phyloP scores from a whole-genome alignment of 2,888 invertebrate species.

The Diloba caeruleocephala region DNA sequence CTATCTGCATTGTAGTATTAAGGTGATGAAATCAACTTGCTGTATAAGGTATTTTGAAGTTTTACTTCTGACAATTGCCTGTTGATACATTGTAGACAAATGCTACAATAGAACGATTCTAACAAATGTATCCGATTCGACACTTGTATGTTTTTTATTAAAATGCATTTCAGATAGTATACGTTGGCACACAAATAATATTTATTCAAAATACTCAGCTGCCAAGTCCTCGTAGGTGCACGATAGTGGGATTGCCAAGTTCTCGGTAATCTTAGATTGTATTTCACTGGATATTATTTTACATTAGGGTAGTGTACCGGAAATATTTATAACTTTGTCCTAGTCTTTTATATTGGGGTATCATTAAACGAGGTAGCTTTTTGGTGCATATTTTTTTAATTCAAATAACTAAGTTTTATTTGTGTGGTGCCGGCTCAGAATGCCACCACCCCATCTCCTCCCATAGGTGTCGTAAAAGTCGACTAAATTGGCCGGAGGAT shows the following conservation, averaged over 20 bases:
- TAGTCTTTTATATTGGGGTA: too few species aligned
- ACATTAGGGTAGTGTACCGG: slow-evolving; percentile 2
- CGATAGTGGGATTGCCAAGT: slow-evolving; percentile 30
- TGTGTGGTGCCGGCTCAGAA: too few species aligned
- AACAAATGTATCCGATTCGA: slow-evolving; percentile 24
- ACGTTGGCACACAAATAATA: slow-evolving; percentile 1
- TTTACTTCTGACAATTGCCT: slow-evolving; percentile 19
- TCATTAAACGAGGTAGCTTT: too few species aligned
- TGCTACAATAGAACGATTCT: slow-evolving; percentile 19
- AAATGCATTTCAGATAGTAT: slow-evolving; percentile 25
- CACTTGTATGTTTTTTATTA: slow-evolving; percentile 12
- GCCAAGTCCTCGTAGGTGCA: slow-evolving; percentile 39
- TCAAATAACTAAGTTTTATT: too few species aligned
- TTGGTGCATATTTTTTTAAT: too few species aligned
- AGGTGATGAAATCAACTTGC: too few species aligned
- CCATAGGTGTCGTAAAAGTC: too few species aligned
- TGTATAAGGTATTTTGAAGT: too few species aligned
- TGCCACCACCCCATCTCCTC: too few species aligned
- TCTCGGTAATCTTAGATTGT: slow-evolving; percentile 20
- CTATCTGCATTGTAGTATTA: too few species aligned
- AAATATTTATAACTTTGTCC: background rate
- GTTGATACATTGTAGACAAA: background rate
- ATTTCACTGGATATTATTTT: slow-evolving; percentile 32
- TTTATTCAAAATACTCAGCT: slow-evolving; percentile 12
- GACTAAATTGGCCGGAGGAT: too few species aligned